phyloP scores from a whole-genome alignment of 2,113 vertebrate genomes.

The Saiga tatarica region DNA sequence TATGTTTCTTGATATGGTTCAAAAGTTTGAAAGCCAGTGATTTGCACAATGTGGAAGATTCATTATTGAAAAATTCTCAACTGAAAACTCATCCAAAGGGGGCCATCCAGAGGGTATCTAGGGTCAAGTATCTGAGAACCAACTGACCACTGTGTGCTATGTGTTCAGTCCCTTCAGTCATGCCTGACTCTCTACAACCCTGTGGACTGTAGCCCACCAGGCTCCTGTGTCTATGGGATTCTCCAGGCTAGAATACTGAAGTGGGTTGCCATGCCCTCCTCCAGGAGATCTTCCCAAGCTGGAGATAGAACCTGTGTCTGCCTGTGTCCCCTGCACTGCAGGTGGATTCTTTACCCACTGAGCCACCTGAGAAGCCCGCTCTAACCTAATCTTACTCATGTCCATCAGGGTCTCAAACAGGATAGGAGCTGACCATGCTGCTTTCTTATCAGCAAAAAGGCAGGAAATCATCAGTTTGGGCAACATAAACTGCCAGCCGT shows the following conservation, averaged over 20 bases:
- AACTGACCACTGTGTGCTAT: not conserved
- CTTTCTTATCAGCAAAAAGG: not conserved
- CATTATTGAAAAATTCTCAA: not conserved
- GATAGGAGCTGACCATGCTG: not conserved
- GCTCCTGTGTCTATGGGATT: not conserved
- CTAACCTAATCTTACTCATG: not conserved
- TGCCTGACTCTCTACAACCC: not conserved
- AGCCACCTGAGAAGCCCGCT: not conserved
- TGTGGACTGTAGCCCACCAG: not conserved
- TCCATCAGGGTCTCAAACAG: not conserved
- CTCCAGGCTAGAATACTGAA: not conserved
- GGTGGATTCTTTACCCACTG: not conserved
- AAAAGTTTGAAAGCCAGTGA: not conserved
- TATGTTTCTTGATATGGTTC: not conserved
- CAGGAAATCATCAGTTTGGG: not conserved
- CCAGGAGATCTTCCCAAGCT: not conserved
- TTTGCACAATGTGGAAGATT: not conserved
- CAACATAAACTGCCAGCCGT: not conserved
- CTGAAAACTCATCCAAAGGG: not conserved
- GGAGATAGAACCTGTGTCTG: not conserved
- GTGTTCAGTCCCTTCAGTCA: not conserved
- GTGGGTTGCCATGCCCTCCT: not conserved
- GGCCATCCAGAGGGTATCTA: too few relatives aligned
- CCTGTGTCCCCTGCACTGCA: not conserved
- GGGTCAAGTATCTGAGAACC: not conserved